phyloP scores from a whole-genome alignment of 2,888 invertebrate genomes.

The Drosophila macrospina region DNA sequence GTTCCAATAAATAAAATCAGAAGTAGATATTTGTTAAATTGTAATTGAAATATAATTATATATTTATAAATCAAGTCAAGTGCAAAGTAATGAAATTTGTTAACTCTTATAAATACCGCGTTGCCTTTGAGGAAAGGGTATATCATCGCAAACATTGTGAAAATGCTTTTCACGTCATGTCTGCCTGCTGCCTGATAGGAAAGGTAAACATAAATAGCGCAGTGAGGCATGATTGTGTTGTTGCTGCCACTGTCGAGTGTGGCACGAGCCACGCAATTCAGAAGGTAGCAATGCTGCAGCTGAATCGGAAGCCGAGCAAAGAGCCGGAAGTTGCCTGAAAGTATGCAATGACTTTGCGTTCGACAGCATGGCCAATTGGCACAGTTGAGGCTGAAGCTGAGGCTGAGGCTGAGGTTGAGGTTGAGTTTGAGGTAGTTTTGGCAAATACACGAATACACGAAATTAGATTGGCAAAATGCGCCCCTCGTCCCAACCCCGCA shows the following conservation, averaged over 20 bases:
- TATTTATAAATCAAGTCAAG: no score
- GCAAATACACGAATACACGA: slow-evolving; percentile 3
- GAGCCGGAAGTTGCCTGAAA: slow-evolving; percentile 78
- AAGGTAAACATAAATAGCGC: slow-evolving; percentile 50
- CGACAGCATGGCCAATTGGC: slow-evolving; percentile 54
- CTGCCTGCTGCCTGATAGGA: slow-evolving; percentile 43
- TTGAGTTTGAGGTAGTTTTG: slow-evolving; percentile 31
- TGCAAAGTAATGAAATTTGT: neutral
- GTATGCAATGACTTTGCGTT: slow-evolving; percentile 69
- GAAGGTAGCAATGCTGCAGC: slow-evolving; percentile 48
- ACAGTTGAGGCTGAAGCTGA: slow-evolving; percentile 4
- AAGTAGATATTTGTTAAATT: no score
- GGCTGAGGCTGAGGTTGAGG: neutral
- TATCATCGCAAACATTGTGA: neutral
- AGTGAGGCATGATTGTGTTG: slow-evolving; percentile 24
- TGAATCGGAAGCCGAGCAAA: slow-evolving; percentile 68
- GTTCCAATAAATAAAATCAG: no score
- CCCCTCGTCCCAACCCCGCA: slow-evolving; percentile 48
- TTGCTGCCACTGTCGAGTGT: slow-evolving; percentile 22
- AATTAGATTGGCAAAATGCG: slow-evolving; percentile 51
- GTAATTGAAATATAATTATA: no score
- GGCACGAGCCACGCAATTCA: slow-evolving; percentile 47
- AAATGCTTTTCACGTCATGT: slow-evolving; percentile 16
- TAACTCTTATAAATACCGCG: neutral
- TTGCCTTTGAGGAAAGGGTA: slow-evolving; percentile 5